These are phyloP conservation scores for Drosophila meridiana DNA, from an alignment of 2,888 invertebrate species.

Conservation along the genomic window DNA sequence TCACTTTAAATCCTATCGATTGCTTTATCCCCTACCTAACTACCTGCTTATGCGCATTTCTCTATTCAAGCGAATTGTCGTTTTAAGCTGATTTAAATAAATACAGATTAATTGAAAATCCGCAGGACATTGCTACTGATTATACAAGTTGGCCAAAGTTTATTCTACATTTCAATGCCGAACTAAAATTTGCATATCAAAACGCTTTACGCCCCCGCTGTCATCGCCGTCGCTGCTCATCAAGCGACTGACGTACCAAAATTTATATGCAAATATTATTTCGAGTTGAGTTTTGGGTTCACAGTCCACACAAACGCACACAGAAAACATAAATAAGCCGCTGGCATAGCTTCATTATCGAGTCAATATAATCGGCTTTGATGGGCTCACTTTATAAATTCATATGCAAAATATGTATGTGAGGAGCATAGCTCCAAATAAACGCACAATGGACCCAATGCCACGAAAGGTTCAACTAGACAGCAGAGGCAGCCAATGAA, in stretches of 20 bases:
- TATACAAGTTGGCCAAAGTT: not conserved
- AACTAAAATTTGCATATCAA: not conserved
- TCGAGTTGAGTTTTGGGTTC: constrained; percentile 6
- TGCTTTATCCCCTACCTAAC: not conserved
- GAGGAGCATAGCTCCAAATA: not conserved
- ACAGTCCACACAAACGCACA: not conserved
- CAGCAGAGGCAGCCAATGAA: not conserved
- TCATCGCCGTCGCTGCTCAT: not conserved
- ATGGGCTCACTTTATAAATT: not conserved
- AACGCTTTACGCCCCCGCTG: not conserved
- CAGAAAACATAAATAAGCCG: constrained; percentile 6
- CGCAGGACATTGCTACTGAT: constrained; percentile 5
- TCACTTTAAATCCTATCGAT: not conserved
- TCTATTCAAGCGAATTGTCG: not conserved
- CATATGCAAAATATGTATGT: constrained; percentile 18
- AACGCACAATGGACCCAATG: not conserved
- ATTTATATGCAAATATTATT: constrained; percentile 26
- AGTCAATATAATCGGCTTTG: constrained; percentile 20
- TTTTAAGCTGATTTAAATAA: constrained; percentile 3
- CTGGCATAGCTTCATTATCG: constrained; percentile 14
- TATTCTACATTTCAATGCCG: not conserved
- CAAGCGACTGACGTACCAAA: not conserved
- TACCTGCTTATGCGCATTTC: not conserved
- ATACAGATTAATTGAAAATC: constrained; percentile 8
- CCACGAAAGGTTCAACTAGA: not conserved